These are phyloP conservation scores for Kryptolebias marmoratus DNA, from an alignment of 2,113 vertebrate genomes.

Conservation along the genomic window DNA sequence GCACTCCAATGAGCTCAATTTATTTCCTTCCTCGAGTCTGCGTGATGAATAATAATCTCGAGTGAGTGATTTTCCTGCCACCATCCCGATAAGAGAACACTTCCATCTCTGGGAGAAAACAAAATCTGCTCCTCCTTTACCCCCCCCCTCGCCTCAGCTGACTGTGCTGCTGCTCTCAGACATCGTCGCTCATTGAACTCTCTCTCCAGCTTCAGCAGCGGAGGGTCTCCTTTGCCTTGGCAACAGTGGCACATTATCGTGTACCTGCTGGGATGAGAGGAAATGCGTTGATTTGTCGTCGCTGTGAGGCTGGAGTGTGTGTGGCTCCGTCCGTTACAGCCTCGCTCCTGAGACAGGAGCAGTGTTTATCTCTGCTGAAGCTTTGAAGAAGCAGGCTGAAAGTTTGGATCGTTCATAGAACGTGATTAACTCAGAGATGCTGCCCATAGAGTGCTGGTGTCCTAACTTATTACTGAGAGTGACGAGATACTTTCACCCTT, in stretches of 20 bases:
- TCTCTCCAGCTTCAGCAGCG: slow-evolving; percentile 36
- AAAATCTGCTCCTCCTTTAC: slow-evolving; percentile 3
- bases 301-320: slow-evolving; percentile 34
- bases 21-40: slow-evolving; percentile 27
- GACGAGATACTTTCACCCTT: slow-evolving; percentile 3
- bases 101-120: slow-evolving; percentile 16
- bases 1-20: slow-evolving; percentile 40
- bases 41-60: slow-evolving; percentile 55
- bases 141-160: not conserved
- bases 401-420: slow-evolving; percentile 35
- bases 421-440: slow-evolving; percentile 40
- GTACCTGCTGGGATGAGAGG: slow-evolving; percentile 63
- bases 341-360: slow-evolving; percentile 28
- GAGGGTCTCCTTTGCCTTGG: slow-evolving; percentile 66
- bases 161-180: slow-evolving; percentile 28
- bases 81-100: slow-evolving; percentile 32
- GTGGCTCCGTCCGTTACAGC: slow-evolving; percentile 1
- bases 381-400: slow-evolving; percentile 29
- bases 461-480: slow-evolving; percentile 24
- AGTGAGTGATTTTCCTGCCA: slow-evolving; percentile 22
- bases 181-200: slow-evolving; percentile 35
- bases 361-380: slow-evolving; percentile 12
- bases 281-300: slow-evolving; percentile 56
- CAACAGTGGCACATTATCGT: slow-evolving; percentile 69
- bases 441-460: slow-evolving; percentile 30